A percentile compares a stretch with the other conserved stretches of the same genome.
Conservation (phyloP, 2,797 vertebrate genomes). For the Phaenicophaeus curvirostris region DNA sequence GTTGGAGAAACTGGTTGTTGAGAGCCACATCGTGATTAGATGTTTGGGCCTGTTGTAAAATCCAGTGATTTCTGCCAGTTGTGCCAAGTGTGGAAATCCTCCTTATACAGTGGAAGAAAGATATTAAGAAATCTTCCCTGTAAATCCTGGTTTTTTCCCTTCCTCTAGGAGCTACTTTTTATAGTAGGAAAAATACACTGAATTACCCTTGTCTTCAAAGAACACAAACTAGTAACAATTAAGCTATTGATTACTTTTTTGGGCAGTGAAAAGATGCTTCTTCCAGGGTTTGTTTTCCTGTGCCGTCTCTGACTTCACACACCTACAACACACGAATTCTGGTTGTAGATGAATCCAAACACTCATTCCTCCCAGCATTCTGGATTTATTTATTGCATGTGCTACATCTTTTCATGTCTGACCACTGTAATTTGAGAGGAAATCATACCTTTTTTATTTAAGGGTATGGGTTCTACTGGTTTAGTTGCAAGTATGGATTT, state of each 20-base stretch:
- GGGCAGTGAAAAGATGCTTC: background rate
- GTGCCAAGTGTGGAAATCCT: background rate
- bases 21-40: background rate
- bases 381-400: background rate
- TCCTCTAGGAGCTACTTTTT: background rate
- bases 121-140: background rate
- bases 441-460: background rate
- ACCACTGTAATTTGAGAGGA: constrained; percentile 21
- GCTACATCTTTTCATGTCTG: constrained; percentile 10
- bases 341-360: background rate
- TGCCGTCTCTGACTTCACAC: background rate
- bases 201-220: background rate
- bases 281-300: background rate
- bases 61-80: background rate
- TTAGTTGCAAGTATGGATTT: background rate
- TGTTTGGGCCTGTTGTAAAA: background rate
- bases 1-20: background rate
- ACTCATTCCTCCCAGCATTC: background rate
- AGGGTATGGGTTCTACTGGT: background rate
- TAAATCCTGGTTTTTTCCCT: background rate
- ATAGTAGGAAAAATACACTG: background rate
- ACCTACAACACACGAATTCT: background rate
- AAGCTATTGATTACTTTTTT: background rate
- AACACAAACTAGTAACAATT: background rate
- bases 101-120: background rate